These are phyloP conservation scores for Yponomeuta malinellus DNA, from an alignment of 2,888 invertebrate species.

Conservation along the genomic window DNA sequence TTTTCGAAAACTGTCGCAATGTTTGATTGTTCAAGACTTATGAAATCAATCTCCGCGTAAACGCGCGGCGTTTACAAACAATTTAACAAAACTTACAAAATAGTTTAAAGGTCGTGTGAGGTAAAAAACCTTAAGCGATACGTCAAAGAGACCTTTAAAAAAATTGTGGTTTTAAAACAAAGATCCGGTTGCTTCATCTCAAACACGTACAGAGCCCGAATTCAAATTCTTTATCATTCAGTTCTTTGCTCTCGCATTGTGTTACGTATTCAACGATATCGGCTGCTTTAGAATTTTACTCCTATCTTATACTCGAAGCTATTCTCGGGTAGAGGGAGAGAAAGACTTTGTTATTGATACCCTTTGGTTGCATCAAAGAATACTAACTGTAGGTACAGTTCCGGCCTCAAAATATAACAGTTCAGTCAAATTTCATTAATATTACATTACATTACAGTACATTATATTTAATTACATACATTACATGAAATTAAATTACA, in stretches of 20 bases:
- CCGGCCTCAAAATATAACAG: too few relatives aligned
- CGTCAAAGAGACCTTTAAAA: conserved; percentile 30
- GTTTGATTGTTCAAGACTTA: neutral
- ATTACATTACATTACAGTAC: too few relatives aligned
- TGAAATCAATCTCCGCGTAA: neutral
- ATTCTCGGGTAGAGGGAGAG: neutral
- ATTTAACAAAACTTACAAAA: too few relatives aligned
- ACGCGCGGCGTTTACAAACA: neutral
- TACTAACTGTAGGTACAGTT: too few relatives aligned
- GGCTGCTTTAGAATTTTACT: conserved; percentile 10
- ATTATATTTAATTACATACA: too few relatives aligned
- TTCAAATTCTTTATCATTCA: conserved; percentile 9
- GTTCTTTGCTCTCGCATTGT: neutral
- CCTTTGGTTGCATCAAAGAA: neutral
- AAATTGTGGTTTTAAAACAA: conserved; percentile 37
- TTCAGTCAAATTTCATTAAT: too few relatives aligned
- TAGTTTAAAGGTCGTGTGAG: neutral
- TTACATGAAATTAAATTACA: too few relatives aligned
- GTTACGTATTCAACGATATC: conserved; percentile 12
- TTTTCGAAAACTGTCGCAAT: neutral
- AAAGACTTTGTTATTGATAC: neutral
- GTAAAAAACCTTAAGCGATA: neutral
- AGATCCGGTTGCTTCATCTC: conserved; percentile 32
- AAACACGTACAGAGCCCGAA: conserved; percentile 18
- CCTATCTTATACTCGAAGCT: neutral